Evolutionary conservation across 1,140 invertebrate species (phyloP), one percentile per base, ranked within the genome.

Genomic region (Probaryconus sp.): DNA sequence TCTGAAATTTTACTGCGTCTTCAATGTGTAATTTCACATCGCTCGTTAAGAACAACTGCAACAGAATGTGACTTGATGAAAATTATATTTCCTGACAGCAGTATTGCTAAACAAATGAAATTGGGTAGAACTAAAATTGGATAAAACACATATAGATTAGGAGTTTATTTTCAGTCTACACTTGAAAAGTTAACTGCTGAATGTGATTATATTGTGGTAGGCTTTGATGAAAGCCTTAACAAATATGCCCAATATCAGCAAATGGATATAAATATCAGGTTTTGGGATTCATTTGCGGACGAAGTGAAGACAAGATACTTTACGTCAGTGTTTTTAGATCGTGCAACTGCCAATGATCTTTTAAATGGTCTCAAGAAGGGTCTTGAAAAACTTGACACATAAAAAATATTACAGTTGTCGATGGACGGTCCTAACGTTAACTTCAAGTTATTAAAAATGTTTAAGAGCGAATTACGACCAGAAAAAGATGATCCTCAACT

Each of bases 191-290:
- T 16, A 1, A 20, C 35, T 5, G 18, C 3, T 4, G 37, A 50
- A 4, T 58, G 61, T 35, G 14, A 45, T 17, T 17, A 42, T 45
- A 7, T 43, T 4, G 70, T 68, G 4, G 18, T 73, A 10, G 45
- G 43, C 6, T 73, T 68, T 28, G 70, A 68, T 26, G 70, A 76
- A 60, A 60, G 28, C 7, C 21, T 65, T 1, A 71, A 75, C 48
- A 70, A 65, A 43, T 31, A 7, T 40, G 21, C 51, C 7, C 51
- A 55, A 13, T 20, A 10, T 6, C 35, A 55, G 31, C 51, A 55
- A 31, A 55, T 55, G 51, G 37, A 55, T 20, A 7, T 55, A 1
- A 42, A 1, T 7, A 26, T 42, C 0, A 26, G 37, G 13, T 55
- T 30, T 31, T 55, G 51, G 37, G 51, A 55, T 16, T 13, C 51